Evolutionary conservation across 2,113 vertebrate genomes (phyloP).

Genomic region (Sphaerodactylus townsendi): DNA sequence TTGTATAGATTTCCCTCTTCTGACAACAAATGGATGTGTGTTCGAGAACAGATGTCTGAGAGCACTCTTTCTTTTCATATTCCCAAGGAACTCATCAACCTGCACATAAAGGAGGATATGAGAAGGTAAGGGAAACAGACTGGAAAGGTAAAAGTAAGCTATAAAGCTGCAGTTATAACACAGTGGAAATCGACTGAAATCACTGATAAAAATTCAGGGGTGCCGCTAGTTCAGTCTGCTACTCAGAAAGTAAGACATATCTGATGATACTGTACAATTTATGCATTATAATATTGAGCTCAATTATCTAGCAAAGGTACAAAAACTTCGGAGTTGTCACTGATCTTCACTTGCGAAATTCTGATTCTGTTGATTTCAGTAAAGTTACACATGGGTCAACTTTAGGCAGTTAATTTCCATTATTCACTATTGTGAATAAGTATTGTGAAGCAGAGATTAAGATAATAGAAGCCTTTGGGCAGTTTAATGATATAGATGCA

Average conservation of each 20-base stretch:
- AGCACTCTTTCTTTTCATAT: slow-evolving; percentile 92
- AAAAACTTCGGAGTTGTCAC: neutral
- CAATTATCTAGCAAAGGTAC: neutral
- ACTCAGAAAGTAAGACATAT: neutral
- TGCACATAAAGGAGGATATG: slow-evolving; percentile 94
- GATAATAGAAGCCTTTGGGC: neutral
- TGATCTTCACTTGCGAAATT: neutral
- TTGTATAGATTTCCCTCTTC: slow-evolving; percentile 93
- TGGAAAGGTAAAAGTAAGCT: neutral
- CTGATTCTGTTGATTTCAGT: neutral
- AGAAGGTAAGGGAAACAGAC: slow-evolving; percentile 80
- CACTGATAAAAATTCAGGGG: slow-evolving; percentile 32
- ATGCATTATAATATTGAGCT: too few relatives aligned
- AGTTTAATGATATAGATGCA: neutral
- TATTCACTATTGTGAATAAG: neutral
- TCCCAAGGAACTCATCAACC: slow-evolving; percentile 91
- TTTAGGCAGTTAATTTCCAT: neutral
- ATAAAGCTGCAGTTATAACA: slow-evolving; percentile 3
- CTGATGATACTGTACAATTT: too few relatives aligned
- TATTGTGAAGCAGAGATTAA: neutral
- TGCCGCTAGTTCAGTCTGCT: slow-evolving; percentile 21
- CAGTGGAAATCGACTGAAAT: neutral
- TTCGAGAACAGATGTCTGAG: slow-evolving; percentile 97
- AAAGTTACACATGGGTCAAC: neutral
- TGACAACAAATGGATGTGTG: slow-evolving; percentile 94